Conservation (phyloP, 2,113 vertebrate species). For the Synodontis membranacea region DNA sequence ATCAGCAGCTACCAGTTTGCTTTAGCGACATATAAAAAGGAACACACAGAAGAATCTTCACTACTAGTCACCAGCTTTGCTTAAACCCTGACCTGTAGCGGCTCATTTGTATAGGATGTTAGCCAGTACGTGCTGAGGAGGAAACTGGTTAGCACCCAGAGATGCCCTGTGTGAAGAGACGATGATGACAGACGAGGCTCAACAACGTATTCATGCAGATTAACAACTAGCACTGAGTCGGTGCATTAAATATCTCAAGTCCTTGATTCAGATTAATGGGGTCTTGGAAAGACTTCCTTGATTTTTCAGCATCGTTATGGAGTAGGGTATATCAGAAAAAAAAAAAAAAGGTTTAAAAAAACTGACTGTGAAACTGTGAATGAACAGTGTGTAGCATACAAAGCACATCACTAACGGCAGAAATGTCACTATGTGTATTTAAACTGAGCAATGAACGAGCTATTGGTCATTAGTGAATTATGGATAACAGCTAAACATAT, state of each 20-base stretch:
- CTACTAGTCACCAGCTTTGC: conserved; percentile 39
- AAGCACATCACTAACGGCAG: conserved; percentile 16
- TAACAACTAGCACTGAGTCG: conserved; percentile 3
- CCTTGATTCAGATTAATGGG: not conserved
- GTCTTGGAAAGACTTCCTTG: not conserved
- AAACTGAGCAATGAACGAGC: conserved; percentile 32
- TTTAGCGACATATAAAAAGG: conserved; percentile 32
- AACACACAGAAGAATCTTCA: conserved; percentile 27
- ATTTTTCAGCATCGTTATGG: conserved; percentile 8
- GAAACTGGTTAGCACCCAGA: conserved; percentile 39
- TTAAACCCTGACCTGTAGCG: conserved; percentile 46
- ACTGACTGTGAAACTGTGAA: conserved; percentile 11
- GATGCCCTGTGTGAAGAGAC: conserved; percentile 35
- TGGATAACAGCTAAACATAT: conserved; percentile 24
- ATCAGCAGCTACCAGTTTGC: conserved; percentile 42
- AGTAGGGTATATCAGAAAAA: not conserved
- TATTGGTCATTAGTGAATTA: conserved; percentile 20
- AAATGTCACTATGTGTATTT: conserved; percentile 48
- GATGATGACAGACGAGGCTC: conserved; percentile 18
- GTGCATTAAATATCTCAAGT: conserved; percentile 10
- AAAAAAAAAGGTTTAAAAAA: not conserved
- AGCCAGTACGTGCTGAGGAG: conserved; percentile 24
- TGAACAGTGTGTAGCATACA: conserved; percentile 18
- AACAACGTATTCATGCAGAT: conserved; percentile 16
- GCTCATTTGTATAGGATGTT: conserved; percentile 23